Conservation (phyloP, 2,113 vertebrate species). For the Grus americana region DNA sequence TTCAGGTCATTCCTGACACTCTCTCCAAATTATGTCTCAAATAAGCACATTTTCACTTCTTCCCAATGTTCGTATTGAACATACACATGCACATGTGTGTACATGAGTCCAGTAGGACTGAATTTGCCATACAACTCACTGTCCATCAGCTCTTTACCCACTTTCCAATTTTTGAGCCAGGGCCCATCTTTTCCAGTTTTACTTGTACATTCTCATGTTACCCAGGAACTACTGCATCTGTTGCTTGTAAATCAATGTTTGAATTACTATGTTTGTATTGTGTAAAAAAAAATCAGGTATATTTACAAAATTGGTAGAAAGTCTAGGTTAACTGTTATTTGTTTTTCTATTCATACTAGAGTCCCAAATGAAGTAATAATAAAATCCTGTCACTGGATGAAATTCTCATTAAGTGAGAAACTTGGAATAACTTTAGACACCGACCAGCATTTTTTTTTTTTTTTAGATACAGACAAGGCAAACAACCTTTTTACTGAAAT, state of each 20-base stretch:
- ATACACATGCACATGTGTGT: not conserved
- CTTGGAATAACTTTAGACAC: not conserved
- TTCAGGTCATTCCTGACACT: not conserved
- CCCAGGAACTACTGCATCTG: not conserved
- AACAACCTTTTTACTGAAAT: accelerated
- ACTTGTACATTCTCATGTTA: not conserved
- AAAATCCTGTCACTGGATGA: not conserved
- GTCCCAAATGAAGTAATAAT: not conserved
- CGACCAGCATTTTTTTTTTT: not conserved
- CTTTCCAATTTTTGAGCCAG: not conserved
- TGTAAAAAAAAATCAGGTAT: not conserved
- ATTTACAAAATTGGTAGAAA: not conserved
- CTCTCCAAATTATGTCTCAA: not conserved
- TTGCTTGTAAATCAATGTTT: not conserved
- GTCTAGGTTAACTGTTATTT: not conserved
- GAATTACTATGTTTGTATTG: not conserved
- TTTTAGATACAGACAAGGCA: not conserved
- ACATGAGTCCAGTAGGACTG: not conserved
- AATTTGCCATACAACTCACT: not conserved
- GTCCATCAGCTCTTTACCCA: not conserved
- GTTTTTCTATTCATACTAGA: not conserved
- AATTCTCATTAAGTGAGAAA: not conserved
- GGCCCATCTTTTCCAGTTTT: not conserved
- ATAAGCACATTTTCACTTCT: not conserved
- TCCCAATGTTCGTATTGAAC: not conserved